Evolutionary conservation across 2,113 vertebrate genomes (phyloP).

Genomic region (Cyrtonyx montezumae): DNA sequence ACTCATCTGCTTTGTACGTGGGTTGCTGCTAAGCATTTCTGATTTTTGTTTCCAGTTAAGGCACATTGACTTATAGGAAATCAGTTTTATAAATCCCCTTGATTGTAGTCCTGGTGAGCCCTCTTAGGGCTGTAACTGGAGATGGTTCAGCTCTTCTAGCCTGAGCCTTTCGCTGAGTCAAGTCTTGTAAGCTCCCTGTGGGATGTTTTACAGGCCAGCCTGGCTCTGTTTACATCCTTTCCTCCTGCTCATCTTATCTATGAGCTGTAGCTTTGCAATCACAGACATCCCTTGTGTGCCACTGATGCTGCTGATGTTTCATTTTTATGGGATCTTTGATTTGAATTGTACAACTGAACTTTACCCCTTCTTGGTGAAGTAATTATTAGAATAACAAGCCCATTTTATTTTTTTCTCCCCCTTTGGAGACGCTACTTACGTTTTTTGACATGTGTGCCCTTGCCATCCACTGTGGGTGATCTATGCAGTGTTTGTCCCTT

Average conservation of each 20-base stretch:
- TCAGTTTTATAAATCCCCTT: neutral
- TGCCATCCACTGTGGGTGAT: conserved; percentile 68
- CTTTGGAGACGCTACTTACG: conserved; percentile 41
- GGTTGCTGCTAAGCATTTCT: neutral
- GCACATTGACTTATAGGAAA: neutral
- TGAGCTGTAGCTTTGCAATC: conserved; percentile 33
- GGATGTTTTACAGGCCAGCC: neutral
- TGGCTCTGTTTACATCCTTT: conserved; percentile 32
- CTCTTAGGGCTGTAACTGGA: neutral
- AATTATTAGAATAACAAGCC: conserved; percentile 72
- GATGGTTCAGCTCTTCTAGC: neutral
- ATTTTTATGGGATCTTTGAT: conserved; percentile 59
- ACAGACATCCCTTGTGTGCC: conserved; percentile 29
- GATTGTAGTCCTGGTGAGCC: neutral
- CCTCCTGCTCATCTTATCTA: conserved; percentile 9
- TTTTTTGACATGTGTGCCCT: conserved; percentile 66
- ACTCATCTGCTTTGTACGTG: neutral
- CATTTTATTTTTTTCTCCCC: neutral
- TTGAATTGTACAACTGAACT: conserved; percentile 62
- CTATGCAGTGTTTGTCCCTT: conserved; percentile 64
- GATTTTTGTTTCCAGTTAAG: conserved; percentile 15
- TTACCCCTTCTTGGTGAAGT: conserved; percentile 65
- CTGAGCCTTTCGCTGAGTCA: conserved; percentile 7
- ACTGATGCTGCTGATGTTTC: conserved; percentile 40
- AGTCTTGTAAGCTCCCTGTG: conserved; percentile 13